phyloP scores from a whole-genome alignment of 2,113 vertebrate species.

The Cnemophilus loriae region DNA sequence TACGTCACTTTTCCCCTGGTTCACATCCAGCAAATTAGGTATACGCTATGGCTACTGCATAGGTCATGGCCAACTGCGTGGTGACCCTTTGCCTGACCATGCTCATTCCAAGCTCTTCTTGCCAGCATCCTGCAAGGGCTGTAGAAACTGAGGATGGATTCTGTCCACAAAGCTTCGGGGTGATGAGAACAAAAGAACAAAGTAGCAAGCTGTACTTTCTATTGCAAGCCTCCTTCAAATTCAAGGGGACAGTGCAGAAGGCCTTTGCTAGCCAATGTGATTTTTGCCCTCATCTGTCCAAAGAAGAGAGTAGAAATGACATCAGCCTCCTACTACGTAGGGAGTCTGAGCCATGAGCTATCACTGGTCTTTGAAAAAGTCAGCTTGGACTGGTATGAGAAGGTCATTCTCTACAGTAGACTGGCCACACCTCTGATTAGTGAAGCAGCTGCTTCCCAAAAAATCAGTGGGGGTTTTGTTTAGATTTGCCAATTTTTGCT shows the following conservation, averaged over 20 bases:
- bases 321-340: background rate
- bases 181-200: background rate
- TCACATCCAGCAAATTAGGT: fast-evolving
- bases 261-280: fast-evolving
- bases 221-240: background rate
- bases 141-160: background rate
- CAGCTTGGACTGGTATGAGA: background rate
- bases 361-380: background rate
- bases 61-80: fast-evolving
- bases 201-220: background rate
- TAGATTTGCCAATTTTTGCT: background rate
- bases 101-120: background rate
- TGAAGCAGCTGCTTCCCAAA: background rate
- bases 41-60: fast-evolving
- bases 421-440: background rate
- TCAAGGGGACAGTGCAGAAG: background rate
- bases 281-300: background rate
- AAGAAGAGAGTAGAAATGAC: background rate
- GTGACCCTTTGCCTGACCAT: background rate
- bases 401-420: background rate
- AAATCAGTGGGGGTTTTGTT: background rate
- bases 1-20: background rate
- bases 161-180: background rate
- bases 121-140: background rate
- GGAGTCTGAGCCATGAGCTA: background rate